phyloP scores from a whole-genome alignment of 2,797 vertebrate genomes.

The Cyprinodon diabolis region DNA sequence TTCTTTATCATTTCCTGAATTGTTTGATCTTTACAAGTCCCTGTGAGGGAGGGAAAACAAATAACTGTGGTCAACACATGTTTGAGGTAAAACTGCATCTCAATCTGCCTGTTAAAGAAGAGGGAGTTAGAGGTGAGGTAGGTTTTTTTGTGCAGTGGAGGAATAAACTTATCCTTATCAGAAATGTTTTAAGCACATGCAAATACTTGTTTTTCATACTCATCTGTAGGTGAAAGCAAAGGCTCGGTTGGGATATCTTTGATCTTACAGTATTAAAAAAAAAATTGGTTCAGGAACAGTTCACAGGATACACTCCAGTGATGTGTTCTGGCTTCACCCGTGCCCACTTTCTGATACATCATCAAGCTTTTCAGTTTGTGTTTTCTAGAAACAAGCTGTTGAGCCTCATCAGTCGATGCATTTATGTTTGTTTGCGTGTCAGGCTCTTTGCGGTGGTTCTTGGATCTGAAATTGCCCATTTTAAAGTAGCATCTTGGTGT shows the following conservation, averaged over 20 bases:
- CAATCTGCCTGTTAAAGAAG: constrained; percentile 38
- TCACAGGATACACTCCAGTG: constrained; percentile 71
- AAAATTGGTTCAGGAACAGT: constrained; percentile 72
- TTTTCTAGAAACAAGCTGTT: constrained; percentile 55
- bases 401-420: constrained; percentile 50
- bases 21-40: constrained; percentile 80
- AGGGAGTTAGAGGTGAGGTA: constrained; percentile 46
- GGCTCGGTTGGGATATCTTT: constrained; percentile 47
- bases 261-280: constrained; percentile 49
- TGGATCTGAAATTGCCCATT: constrained; percentile 41
- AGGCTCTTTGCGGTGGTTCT: constrained; percentile 43
- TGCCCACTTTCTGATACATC: constrained; percentile 50
- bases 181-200: constrained; percentile 54
- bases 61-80: constrained; percentile 60
- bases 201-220: constrained; percentile 39
- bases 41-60: constrained; percentile 59
- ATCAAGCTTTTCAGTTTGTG: constrained; percentile 44
- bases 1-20: constrained; percentile 61
- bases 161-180: constrained; percentile 24
- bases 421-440: constrained; percentile 60
- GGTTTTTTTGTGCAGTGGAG: constrained; percentile 46
- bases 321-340: constrained; percentile 66
- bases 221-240: constrained; percentile 45
- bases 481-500: constrained; percentile 43
- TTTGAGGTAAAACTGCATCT: constrained; percentile 35